phyloP scores from a whole-genome alignment of 2,113 vertebrate species.

The Hipposideros armiger region DNA sequence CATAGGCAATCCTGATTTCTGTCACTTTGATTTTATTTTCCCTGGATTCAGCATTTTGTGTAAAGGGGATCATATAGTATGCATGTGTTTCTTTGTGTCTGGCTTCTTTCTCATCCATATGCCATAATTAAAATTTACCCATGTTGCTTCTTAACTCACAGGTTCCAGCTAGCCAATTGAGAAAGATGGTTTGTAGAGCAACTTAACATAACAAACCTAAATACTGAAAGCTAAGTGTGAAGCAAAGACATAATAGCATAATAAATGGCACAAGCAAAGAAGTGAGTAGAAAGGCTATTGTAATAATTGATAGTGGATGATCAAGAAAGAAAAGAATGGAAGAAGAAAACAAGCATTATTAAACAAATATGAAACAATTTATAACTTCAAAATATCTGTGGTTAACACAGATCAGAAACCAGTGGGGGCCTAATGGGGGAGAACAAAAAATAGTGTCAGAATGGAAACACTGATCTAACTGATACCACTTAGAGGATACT shows the following conservation, averaged over 20 bases:
- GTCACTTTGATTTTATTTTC: neutral
- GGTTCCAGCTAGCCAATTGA: neutral
- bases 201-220: neutral
- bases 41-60: neutral
- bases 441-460: neutral
- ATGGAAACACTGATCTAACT: neutral
- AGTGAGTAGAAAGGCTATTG: neutral
- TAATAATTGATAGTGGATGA: neutral
- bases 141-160: neutral
- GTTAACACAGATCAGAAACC: neutral
- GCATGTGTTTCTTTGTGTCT: neutral
- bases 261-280: neutral
- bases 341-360: neutral
- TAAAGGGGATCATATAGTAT: neutral
- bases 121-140: neutral
- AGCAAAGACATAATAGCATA: neutral
- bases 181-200: neutral
- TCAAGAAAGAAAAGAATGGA: neutral
- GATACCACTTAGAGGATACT: neutral
- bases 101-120: neutral
- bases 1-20: neutral
- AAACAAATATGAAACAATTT: neutral
- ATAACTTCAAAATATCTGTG: neutral
- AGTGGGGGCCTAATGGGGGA: neutral
- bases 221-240: neutral